These are phyloP conservation scores for Dyspetes luteomarginatus DNA, from an alignment of 2,888 invertebrate genomes.

Conservation along the genomic window DNA sequence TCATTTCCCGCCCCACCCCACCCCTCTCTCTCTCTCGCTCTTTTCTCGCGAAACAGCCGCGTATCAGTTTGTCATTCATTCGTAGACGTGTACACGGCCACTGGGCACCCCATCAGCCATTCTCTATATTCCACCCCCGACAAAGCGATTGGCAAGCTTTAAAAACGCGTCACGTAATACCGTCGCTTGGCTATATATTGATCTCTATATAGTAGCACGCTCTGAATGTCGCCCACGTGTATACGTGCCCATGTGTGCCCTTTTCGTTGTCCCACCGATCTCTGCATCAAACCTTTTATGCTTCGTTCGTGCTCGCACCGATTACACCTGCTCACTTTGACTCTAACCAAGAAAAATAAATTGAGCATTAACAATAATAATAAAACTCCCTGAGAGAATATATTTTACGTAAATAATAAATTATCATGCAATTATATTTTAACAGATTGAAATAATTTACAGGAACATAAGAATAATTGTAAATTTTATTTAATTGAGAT, in stretches of 20 bases:
- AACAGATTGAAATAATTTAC: no score
- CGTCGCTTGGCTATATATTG: constrained; percentile 33
- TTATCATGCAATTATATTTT: no score
- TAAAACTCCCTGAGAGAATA: no score
- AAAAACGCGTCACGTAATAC: constrained; percentile 65
- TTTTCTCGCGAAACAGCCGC: constrained; percentile 23
- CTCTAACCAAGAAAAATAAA: no score
- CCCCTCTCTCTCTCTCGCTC: background rate
- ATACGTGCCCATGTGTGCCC: background rate
- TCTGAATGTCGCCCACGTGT: background rate
- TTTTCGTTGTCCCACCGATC: constrained; percentile 14
- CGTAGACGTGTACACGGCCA: constrained; percentile 54
- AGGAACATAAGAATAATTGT: no score
- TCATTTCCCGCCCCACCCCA: constrained; percentile 7
- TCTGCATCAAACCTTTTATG: constrained; percentile 43
- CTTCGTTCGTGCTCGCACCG: constrained; percentile 24
- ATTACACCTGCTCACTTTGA: constrained; percentile 53
- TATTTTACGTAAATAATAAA: no score
- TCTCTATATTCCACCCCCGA: constrained; percentile 36
- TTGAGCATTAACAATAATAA: no score
- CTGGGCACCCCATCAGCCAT: constrained; percentile 51
- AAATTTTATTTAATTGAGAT: no score
- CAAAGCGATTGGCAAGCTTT: constrained; percentile 63
- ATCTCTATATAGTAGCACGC: background rate
- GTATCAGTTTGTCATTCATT: constrained; percentile 67